phyloP scores from a whole-genome alignment of 2,113 vertebrate genomes.

The Mustela lutreola region DNA sequence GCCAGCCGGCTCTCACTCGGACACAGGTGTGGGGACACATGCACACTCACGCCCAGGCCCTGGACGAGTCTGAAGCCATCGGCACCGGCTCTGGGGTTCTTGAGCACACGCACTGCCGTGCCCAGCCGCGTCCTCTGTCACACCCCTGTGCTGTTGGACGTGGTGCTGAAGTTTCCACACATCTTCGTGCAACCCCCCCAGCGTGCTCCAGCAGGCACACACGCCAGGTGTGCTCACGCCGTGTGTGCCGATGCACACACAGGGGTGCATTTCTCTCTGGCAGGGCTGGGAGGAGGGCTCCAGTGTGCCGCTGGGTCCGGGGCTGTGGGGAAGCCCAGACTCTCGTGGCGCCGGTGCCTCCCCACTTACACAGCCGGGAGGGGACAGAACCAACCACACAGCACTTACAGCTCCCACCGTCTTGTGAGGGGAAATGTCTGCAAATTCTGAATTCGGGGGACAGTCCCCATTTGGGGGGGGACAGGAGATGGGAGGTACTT shows the following conservation, averaged over 20 bases:
- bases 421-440: background rate
- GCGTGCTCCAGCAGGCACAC: rapidly evolving
- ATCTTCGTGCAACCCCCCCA: rapidly evolving
- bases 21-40: background rate
- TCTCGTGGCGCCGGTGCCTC: background rate
- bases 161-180: rapidly evolving
- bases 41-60: rapidly evolving
- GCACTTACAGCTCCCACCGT: background rate
- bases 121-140: background rate
- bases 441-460: background rate
- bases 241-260: rapidly evolving
- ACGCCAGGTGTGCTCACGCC: background rate
- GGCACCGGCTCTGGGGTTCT: too few relatives aligned
- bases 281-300: background rate
- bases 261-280: background rate
- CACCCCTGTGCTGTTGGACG: rapidly evolving
- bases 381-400: background rate
- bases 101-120: rapidly evolving
- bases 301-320: rapidly evolving
- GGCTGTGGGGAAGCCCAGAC: background rate
- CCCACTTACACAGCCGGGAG: background rate
- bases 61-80: rapidly evolving
- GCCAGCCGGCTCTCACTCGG: background rate
- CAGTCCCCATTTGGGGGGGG: background rate
- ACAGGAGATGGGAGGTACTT: too few relatives aligned